Base-by-base conservation (phyloP, 2,797 vertebrate genomes). In the Lutjanus campechanus region DNA sequence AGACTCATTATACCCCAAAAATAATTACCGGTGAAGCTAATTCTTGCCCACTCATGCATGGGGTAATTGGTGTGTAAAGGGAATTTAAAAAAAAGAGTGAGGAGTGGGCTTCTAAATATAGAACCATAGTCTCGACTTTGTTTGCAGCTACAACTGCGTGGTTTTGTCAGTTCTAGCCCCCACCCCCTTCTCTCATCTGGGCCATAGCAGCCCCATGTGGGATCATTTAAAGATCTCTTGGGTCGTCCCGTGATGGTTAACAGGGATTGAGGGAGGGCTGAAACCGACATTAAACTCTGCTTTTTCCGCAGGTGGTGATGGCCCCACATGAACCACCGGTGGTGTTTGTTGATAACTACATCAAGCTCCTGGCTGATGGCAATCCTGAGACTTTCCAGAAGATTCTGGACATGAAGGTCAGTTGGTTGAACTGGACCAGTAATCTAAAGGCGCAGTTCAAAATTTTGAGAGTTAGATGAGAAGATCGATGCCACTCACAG, bases 311-410 rank as follows among this genome's bases (percentile, higher is more conserved):
- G 98, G 98, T 99, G 77, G 98, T 99, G 90, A 99, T 99, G 98
- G 98, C 98, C 61, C 98, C 98, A 2, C 98, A 99, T 0, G 98
- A 99, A 88, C 97, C 97, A 0, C 84, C 96, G 0, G 96, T 98
- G 90, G 97, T 99, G 51, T 99, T 99, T 92, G 98, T 99, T 8
- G 98, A 99, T 93, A 99, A 99, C 94, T 99, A 99, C 92, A 99
- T 99, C 95, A 99, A 99, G 85, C 97, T 99, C 17, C 96, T 99
- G 17, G 96, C 97, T 11, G 98, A 99, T 84, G 97, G 97, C 76
- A 99, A 97, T 92, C 97, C 97, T 0, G 98, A 99, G 90, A 99
- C 98, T n/a, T 99, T 99, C 95, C 98, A 99, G 95, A 99, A 99
- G 95, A 97, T 99, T 82, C 94, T 99, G 22, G 98, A 99, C 88